A percentile compares a stretch with the other conserved stretches of the same genome.
Evolutionary conservation across 92 coral and sea anemone species (phyloP).

Genomic region (Montipora capitata): DNA sequence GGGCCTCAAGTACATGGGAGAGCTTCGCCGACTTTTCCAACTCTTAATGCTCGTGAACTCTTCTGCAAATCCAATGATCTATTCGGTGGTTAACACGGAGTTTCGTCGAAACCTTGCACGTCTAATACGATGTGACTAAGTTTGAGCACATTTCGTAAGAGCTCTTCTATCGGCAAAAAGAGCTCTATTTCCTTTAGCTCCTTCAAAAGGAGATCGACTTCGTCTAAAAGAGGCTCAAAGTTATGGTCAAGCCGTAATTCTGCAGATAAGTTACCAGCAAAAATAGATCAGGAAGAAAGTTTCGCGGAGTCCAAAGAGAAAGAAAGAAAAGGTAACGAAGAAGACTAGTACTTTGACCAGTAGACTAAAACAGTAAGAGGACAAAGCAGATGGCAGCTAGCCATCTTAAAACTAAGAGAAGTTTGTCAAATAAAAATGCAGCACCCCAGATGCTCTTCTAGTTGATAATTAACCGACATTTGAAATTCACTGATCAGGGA

Average conservation of each 20-base stretch:
- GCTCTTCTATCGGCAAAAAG: constrained; percentile 24
- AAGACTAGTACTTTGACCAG: too few relatives aligned
- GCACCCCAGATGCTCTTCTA: too few relatives aligned
- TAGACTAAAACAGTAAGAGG: too few relatives aligned
- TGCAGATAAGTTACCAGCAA: constrained; percentile 13
- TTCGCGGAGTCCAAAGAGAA: neutral
- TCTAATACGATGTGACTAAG: constrained; percentile 51
- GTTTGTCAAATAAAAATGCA: too few relatives aligned
- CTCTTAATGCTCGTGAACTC: constrained; percentile 78
- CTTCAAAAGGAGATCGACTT: neutral
- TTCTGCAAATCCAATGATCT: constrained; percentile 87
- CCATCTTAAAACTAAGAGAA: too few relatives aligned
- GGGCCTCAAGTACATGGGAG: constrained; percentile 35
- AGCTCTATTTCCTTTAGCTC: constrained; percentile 11
- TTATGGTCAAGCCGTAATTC: constrained; percentile 23
- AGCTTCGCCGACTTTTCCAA: constrained; percentile 48
- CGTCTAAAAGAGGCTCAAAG: neutral
- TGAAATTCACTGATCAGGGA: too few relatives aligned
- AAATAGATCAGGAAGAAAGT: neutral
- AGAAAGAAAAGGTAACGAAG: neutral
- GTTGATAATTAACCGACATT: too few relatives aligned
- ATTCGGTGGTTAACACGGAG: constrained; percentile 87
- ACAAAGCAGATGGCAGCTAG: too few relatives aligned
- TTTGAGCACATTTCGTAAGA: constrained; percentile 57
- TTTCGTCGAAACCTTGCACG: constrained; percentile 87